A percentile compares a stretch with the other conserved stretches of the same genome.
These are phyloP conservation scores for Anguilla pacifica DNA, from an alignment of 2,797 vertebrate genomes.

Conservation along the genomic window DNA sequence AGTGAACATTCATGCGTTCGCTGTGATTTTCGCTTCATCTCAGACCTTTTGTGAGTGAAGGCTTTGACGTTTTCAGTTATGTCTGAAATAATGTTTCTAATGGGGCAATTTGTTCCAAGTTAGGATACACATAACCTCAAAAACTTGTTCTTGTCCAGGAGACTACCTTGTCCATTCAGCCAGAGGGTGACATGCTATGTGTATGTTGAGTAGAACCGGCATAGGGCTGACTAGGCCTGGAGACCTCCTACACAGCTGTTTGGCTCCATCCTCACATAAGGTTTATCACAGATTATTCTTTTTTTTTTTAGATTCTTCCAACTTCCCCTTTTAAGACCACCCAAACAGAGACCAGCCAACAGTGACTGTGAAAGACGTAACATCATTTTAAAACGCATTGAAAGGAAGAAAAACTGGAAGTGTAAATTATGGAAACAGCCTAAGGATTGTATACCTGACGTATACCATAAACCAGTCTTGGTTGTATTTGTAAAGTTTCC, in stretches of 20 bases:
- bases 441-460: not conserved
- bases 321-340: constrained; percentile 8
- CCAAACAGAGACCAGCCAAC: not conserved
- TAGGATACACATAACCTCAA: not conserved
- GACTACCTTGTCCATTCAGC: not conserved
- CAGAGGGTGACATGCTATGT: not conserved
- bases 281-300: not conserved
- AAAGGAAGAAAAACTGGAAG: not conserved
- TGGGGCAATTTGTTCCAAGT: not conserved
- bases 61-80: not conserved
- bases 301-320: not conserved
- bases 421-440: constrained; percentile 12
- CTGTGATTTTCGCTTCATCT: not conserved
- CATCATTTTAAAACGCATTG: not conserved
- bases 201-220: not conserved
- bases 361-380: not conserved
- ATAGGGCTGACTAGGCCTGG: not conserved
- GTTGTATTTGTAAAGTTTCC: not conserved
- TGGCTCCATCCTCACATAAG: not conserved
- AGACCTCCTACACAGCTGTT: constrained; percentile 9
- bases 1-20: not conserved
- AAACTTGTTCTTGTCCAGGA: not conserved
- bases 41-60: not conserved
- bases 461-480: not conserved
- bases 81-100: constrained; percentile 1